Percentiles rank a stretch among this genome's conserved stretches.
Conservation (phyloP, 2,797 vertebrate species). For the Danio choprae region DNA sequence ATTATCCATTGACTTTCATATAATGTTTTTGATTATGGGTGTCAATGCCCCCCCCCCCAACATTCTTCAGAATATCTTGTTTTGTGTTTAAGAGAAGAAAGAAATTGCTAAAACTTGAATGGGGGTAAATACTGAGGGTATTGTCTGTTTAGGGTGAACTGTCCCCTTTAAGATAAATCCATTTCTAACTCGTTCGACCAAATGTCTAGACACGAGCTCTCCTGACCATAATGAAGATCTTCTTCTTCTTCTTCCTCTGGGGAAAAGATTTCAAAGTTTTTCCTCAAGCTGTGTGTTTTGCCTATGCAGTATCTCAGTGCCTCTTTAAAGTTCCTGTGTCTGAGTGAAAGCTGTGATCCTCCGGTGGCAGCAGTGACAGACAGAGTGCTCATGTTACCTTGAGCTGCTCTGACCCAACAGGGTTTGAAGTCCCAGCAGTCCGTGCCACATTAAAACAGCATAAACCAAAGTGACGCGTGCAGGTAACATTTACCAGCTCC, state of each 20-base stretch:
- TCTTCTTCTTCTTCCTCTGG: neutral
- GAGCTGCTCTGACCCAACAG: neutral
- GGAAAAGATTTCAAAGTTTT: neutral
- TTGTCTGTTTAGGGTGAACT: too few species aligned
- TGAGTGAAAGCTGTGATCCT: neutral
- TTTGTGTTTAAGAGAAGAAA: too few species aligned
- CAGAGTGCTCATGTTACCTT: neutral
- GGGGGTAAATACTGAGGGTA: too few species aligned
- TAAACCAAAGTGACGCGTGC: neutral
- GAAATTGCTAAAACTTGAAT: too few species aligned
- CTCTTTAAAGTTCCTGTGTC: slow-evolving; percentile 7
- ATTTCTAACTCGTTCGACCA: neutral
- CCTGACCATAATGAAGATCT: slow-evolving; percentile 16
- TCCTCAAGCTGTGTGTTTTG: neutral
- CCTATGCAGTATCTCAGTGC: neutral
- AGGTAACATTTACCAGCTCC: neutral
- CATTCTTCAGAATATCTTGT: too few species aligned
- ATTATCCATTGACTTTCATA: too few species aligned
- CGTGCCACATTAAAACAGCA: slow-evolving; percentile 2
- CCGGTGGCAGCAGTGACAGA: slow-evolving; percentile 16
- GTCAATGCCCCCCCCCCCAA: too few species aligned
- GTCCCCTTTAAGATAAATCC: neutral
- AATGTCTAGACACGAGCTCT: neutral
- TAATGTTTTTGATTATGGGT: too few species aligned
- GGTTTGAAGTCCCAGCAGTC: slow-evolving; percentile 16